phyloP scores from a whole-genome alignment of 2,113 vertebrate species.

The Atlantisia rogersi region DNA sequence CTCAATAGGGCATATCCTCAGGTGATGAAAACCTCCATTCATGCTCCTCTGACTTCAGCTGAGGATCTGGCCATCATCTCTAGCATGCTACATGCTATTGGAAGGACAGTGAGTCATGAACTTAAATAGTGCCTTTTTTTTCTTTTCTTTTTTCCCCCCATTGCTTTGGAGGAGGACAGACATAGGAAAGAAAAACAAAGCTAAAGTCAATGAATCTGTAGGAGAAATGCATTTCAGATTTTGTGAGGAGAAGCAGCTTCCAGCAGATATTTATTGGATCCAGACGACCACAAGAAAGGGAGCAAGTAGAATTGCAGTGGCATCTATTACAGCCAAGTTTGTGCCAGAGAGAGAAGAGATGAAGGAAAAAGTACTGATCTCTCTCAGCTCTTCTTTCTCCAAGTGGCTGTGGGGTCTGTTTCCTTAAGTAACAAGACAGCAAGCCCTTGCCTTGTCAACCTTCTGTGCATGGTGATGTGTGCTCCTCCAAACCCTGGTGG shows the following conservation, averaged over 20 bases:
- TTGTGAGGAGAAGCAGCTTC: slow-evolving; percentile 41
- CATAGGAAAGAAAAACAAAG: slow-evolving; percentile 31
- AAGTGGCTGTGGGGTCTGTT: neutral
- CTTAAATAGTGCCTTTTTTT: neutral
- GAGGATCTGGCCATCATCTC: slow-evolving; percentile 28
- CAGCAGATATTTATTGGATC: neutral
- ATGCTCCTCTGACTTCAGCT: neutral
- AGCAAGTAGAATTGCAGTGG: neutral
- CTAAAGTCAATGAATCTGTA: slow-evolving; percentile 19
- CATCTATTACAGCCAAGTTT: slow-evolving; percentile 6
- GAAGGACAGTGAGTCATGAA: slow-evolving; percentile 26
- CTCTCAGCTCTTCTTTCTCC: slow-evolving; percentile 27
- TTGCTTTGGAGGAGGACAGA: neutral
- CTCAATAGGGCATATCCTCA: neutral
- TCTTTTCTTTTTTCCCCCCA: neutral
- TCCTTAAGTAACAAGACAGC: neutral
- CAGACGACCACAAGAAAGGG: neutral
- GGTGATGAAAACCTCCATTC: neutral
- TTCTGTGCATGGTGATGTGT: neutral
- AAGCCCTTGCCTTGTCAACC: neutral
- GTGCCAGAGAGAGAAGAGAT: slow-evolving; percentile 37
- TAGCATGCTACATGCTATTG: slow-evolving; percentile 61
- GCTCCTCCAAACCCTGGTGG: neutral
- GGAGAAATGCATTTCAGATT: neutral
- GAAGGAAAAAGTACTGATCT: neutral